These are phyloP conservation scores for Styela clava DNA, from an alignment of 23 tunicate species.

Conservation along the genomic window DNA sequence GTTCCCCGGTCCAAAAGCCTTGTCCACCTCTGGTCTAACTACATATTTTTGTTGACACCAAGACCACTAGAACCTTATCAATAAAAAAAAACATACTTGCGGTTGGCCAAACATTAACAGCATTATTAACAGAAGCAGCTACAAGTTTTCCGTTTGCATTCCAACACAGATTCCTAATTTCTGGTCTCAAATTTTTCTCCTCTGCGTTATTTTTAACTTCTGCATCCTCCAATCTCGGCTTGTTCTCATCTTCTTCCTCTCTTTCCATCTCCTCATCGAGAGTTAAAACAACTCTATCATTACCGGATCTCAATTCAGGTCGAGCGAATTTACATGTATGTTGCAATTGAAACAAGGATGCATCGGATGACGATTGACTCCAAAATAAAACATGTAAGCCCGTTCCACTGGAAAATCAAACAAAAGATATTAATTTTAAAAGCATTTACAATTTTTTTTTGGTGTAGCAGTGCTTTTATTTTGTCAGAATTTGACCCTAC, in stretches of 20 bases:
- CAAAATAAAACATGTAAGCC: conserved; percentile 10
- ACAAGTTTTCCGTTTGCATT: conserved; percentile 72
- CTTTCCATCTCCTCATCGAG: conserved; percentile 39
- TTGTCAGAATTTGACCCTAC: too few species aligned
- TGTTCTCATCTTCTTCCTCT: conserved; percentile 4
- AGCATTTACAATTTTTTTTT: too few species aligned
- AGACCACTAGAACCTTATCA: too few species aligned
- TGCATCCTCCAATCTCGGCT: not conserved
- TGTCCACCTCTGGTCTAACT: too few species aligned
- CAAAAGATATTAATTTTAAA: not conserved
- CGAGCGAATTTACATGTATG: conserved; percentile 26
- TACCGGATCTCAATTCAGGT: not conserved
- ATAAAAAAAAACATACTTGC: conserved; percentile 59
- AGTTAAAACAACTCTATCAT: not conserved
- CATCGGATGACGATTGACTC: not conserved
- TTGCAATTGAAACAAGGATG: conserved; percentile 9
- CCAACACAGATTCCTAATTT: conserved; percentile 49
- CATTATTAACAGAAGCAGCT: conserved; percentile 59
- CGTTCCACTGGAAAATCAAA: conserved; percentile 1
- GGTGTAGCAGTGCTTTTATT: too few species aligned
- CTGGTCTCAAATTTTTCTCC: conserved; percentile 3
- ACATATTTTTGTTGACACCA: too few species aligned
- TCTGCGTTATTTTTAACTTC: not conserved
- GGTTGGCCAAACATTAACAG: conserved; percentile 67
- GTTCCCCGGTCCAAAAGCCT: too few species aligned